These are phyloP conservation scores for Atherix ibis DNA, from an alignment of 2,888 invertebrate species.

Conservation along the genomic window DNA sequence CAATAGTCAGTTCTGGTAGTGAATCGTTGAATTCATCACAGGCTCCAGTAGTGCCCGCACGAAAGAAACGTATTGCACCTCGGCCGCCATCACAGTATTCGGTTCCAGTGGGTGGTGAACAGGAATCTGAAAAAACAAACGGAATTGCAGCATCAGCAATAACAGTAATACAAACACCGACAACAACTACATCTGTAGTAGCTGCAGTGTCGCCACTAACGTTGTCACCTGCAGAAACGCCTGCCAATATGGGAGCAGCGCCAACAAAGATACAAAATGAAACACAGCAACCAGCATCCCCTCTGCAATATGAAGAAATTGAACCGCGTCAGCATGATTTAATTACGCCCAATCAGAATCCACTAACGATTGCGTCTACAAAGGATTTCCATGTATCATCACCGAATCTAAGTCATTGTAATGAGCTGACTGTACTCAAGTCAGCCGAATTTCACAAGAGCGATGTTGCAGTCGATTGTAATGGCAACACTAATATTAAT, in stretches of 20 bases:
- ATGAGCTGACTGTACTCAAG: conserved; percentile 9
- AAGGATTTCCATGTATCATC: conserved; percentile 28
- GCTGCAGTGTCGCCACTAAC: too few species aligned
- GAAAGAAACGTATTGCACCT: conserved; percentile 30
- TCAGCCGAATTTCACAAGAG: conserved; percentile 13
- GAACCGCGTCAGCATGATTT: too few species aligned
- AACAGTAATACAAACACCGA: not conserved
- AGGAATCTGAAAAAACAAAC: conserved; percentile 3
- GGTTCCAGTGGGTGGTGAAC: conserved; percentile 21
- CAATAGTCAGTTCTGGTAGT: too few species aligned
- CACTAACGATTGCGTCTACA: too few species aligned
- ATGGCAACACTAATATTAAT: conserved; percentile 22
- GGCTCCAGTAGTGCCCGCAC: conserved; percentile 19
- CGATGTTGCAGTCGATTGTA: conserved; percentile 20
- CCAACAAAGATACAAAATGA: too few species aligned
- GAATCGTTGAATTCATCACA: too few species aligned
- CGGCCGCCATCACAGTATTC: conserved; percentile 29
- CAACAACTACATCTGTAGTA: too few species aligned
- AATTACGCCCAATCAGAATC: too few species aligned
- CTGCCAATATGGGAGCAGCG: too few species aligned
- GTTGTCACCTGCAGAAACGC: too few species aligned
- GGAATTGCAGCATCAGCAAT: conserved; percentile 4
- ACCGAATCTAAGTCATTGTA: conserved; percentile 20
- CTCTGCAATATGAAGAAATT: not conserved
- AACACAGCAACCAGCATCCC: conserved; percentile 1